phyloP scores from a whole-genome alignment of 2,888 invertebrate genomes.

The Drosophila pseudotakahashii region DNA sequence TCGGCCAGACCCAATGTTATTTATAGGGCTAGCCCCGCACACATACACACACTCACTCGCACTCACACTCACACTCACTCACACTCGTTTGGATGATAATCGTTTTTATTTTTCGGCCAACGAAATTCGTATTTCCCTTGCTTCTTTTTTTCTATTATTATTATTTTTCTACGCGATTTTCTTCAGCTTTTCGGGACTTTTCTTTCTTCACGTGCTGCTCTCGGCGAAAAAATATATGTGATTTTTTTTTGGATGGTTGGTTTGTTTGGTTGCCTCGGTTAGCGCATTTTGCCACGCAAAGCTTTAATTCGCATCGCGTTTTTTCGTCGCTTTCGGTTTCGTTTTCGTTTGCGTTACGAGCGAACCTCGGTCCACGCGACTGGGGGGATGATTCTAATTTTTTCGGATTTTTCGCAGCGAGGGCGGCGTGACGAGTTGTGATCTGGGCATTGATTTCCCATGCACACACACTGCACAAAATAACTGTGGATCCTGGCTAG shows the following conservation, averaged over 20 bases:
- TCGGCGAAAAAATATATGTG: slow-evolving; percentile 21
- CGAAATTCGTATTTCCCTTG: slow-evolving; percentile 48
- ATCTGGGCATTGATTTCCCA: background rate
- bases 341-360: slow-evolving; percentile 34
- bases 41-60: slow-evolving; percentile 1
- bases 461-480: slow-evolving; percentile 25
- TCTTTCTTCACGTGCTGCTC: slow-evolving; percentile 30
- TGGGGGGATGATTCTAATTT: slow-evolving; percentile 6
- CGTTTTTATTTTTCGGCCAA: slow-evolving; percentile 58
- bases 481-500: slow-evolving; percentile 18
- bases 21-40: slow-evolving; percentile 54
- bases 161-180: slow-evolving; percentile 42
- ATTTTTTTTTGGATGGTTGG: slow-evolving; percentile 32
- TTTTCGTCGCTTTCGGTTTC: slow-evolving; percentile 43
- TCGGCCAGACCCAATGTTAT: slow-evolving; percentile 61
- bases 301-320: slow-evolving; percentile 79
- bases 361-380: slow-evolving; percentile 33
- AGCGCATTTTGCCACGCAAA: slow-evolving; percentile 76
- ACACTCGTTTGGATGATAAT: slow-evolving; percentile 61
- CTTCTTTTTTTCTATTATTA: slow-evolving; percentile 20
- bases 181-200: slow-evolving; percentile 17
- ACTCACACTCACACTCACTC: slow-evolving; percentile 15
- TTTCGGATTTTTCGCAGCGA: slow-evolving; percentile 16
- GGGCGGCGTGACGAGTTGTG: slow-evolving; percentile 20
- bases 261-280: slow-evolving; percentile 46